Percentiles rank a stretch among this genome's conserved stretches.
Conservation (phyloP, 1,140 invertebrate species). For the Drosophila jambulina region DNA sequence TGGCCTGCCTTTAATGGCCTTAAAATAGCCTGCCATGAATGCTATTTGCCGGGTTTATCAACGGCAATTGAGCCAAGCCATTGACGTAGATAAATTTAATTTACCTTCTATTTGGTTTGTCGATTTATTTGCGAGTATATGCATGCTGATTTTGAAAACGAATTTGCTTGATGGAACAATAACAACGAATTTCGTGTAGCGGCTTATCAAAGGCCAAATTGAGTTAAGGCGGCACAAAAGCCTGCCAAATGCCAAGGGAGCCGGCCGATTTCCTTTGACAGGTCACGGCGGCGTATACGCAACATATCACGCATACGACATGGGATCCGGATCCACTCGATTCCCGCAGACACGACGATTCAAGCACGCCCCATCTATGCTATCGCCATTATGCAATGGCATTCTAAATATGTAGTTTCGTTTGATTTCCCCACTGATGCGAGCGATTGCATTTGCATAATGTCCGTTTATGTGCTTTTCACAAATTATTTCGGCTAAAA, state of each 20-base stretch:
- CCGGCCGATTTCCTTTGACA: conserved; percentile 19
- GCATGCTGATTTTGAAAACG: conserved; percentile 60
- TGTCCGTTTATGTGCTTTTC: conserved; percentile 22
- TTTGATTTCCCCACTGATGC: conserved; percentile 5
- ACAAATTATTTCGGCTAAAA: conserved; percentile 9
- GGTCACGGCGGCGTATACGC: conserved; percentile 55
- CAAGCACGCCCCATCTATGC: conserved; percentile 24
- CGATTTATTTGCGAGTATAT: conserved; percentile 47
- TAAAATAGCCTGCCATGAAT: conserved; percentile 72
- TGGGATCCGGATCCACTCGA: conserved; percentile 12
- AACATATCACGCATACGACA: conserved; percentile 61
- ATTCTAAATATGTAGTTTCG: conserved; percentile 11
- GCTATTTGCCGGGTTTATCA: conserved; percentile 73
- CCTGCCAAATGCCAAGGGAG: conserved; percentile 26
- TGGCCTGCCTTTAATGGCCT: conserved; percentile 67
- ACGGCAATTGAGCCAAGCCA: conserved; percentile 64
- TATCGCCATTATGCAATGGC: conserved; percentile 10
- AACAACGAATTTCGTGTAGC: conserved; percentile 49
- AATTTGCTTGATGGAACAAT: conserved; percentile 60
- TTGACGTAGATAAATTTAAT: conserved; percentile 82
- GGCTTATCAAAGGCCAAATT: conserved; percentile 68
- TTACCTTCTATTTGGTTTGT: conserved; percentile 56
- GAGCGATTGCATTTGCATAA: conserved; percentile 38
- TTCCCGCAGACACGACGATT: conserved; percentile 5
- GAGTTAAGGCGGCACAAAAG: conserved; percentile 59